Base-by-base conservation (phyloP, 2,797 vertebrate genomes). In the Mallotus villosus region DNA sequence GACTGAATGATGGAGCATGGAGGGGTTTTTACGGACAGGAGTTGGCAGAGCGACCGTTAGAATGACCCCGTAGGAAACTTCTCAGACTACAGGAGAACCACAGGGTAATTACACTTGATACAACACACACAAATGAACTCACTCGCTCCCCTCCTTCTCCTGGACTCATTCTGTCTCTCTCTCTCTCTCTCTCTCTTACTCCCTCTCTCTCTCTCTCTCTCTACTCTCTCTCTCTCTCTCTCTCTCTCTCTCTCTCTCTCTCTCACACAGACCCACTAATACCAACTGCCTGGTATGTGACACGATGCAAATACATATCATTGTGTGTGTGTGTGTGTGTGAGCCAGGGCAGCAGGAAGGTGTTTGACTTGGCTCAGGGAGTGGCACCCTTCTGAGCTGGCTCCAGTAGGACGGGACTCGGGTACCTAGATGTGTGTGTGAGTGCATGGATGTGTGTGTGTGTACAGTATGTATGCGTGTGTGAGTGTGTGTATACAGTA, bases 31-130 rank as follows among this genome's bases (percentile, higher is more conserved):
- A 49, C 66, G 21, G 63, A 46, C 12, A 49, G 68, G 64, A 68
- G 14, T 37, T 63, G 72, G 77, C 73, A 77, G 74, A 72, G 67
- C 17, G 19, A 29, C 51, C 51, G 70, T 57, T 37, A 21, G 16
- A 71, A 71, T 71, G 75, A 76, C 73, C 67, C 72, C 68, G 70
- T 71, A 34, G 70, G 79, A 84, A 81, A 76, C 21, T 60, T 79
- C 1, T 22, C 7, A 76, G 37, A 32, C 11, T 46, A 12, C 65
- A 74, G 46, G 68, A 55, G 74, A 57, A 41, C 46, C 51, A 16
- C 73, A 67, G 71, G 34, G 22, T 73, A 82, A 80, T 82, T 78
- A 80, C 76, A 80, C 75, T 70, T 6, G 65, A 61, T 62, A 76
- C 70, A 64, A 77, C 70, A 63, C 76, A 83, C 78, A 76, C 74